Evolutionary conservation across 2,113 vertebrate species (phyloP).

Genomic region (Calcarius ornatus): DNA sequence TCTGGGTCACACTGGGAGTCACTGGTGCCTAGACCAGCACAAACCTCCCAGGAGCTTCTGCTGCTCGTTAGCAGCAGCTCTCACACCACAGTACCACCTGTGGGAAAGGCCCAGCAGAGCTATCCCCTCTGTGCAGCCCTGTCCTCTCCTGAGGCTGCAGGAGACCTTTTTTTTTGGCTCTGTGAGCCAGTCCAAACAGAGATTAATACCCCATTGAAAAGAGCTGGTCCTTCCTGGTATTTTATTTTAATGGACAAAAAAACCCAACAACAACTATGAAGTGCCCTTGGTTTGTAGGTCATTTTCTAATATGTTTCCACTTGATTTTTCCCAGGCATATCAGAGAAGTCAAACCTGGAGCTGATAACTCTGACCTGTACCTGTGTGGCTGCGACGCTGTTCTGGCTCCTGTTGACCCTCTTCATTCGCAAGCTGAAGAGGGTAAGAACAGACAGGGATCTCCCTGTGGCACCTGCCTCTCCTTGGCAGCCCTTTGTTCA

Average conservation of each 20-base stretch:
- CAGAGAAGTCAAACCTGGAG: conserved; percentile 84
- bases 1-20: not conserved
- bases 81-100: not conserved
- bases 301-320: not conserved
- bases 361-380: conserved; percentile 88
- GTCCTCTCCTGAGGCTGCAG: not conserved
- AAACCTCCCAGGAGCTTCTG: not conserved
- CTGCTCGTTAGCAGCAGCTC: fast-evolving
- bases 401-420: conserved; percentile 91
- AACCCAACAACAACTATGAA: not conserved
- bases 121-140: fast-evolving
- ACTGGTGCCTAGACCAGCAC: not conserved
- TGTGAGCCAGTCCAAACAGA: not conserved
- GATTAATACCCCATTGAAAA: conserved; percentile 29
- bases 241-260: not conserved
- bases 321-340: conserved; percentile 74
- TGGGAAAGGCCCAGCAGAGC: not conserved
- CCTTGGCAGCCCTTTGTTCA: not conserved
- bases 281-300: not conserved
- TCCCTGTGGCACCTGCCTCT: not conserved
- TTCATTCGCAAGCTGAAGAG: conserved; percentile 90
- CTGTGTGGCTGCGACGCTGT: conserved; percentile 86
- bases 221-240: not conserved
- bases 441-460: conserved; percentile 59
- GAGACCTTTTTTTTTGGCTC: not conserved